Base-by-base conservation (phyloP, 2,797 vertebrate species). In the Acanthurus leucopareius region DNA sequence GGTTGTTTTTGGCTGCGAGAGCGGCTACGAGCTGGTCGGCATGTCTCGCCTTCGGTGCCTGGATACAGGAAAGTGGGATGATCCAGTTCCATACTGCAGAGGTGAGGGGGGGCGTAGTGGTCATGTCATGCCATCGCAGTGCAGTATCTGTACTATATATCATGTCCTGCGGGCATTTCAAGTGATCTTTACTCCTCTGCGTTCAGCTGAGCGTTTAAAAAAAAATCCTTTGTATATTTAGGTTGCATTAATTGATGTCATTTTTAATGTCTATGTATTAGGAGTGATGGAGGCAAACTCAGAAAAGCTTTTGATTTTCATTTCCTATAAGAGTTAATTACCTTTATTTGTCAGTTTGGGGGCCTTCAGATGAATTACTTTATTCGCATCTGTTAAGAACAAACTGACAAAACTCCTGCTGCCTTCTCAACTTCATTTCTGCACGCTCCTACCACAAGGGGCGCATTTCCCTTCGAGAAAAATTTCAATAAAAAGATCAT, bases 61-160 rank as follows among this genome's bases (percentile, higher is more conserved):
- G 80, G 96, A 97, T 38, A 95, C 96, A 0, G 97, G 97, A 83
- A 86, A 77, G 70, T 99, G 98, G 98, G 93, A 90, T 51, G 65
- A 93, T 67, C 47, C 45, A 5, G 9, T 91, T 19, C 97, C 98
- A 0, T 93, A 94, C 72, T 99, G 98, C 92, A 93, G 95, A 97
- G 97, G 98, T 99, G 47, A 91, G 82, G 45, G 82, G 45, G 47
- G 25, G 25, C 20, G 32, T 6, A 4, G 19, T 20, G 13, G 25
- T 64, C 20, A 51, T n/a, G 28, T 66, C 28, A 38, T 59, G 11
- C 17, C 28, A 48, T 40, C 40, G 15, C 42, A n/a, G 19, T 40
- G 48, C 32, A 71, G 44, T n/a, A 40, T 13, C 66, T 51, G 4
- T 51, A 7, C 52, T 28, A 2, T 4, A 38, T 19, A 22, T 59